These are phyloP conservation scores for Neofelis nebulosa DNA, from an alignment of 2,113 vertebrate species.

Conservation along the genomic window DNA sequence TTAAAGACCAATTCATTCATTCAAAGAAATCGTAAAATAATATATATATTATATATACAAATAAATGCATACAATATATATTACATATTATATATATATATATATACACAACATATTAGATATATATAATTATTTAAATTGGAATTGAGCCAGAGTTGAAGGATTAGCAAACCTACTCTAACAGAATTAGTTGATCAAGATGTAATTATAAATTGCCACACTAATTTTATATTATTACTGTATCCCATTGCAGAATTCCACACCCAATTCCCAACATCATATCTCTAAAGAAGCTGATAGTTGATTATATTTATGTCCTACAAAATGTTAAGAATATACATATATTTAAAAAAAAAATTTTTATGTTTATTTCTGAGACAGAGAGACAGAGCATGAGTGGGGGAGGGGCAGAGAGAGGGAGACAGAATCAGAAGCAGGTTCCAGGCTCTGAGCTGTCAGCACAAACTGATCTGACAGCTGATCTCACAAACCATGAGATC, in stretches of 20 bases:
- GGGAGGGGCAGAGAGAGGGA: no score
- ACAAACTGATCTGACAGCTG: no score
- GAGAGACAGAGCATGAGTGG: no score
- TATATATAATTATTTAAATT: neutral
- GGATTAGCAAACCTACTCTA: neutral
- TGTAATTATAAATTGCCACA: neutral
- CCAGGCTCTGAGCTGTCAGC: no score
- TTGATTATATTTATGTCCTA: neutral
- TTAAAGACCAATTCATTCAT: neutral
- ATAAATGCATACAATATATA: neutral
- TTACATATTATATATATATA: neutral
- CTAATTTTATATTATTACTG: neutral
- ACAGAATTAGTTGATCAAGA: neutral
- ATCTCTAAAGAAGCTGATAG: neutral
- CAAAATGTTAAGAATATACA: neutral
- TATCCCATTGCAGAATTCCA: neutral
- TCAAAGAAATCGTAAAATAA: neutral
- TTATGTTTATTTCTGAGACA: no score
- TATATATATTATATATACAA: neutral
- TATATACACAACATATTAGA: neutral
- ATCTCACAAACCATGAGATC: no score
- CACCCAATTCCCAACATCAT: neutral
- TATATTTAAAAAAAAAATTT: no score
- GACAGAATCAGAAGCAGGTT: no score
- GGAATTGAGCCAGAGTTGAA: neutral